Evolutionary conservation across 1,140 invertebrate species (phyloP), one percentile per base, ranked within the genome.

Genomic region (Rhizoglyphus robini): DNA sequence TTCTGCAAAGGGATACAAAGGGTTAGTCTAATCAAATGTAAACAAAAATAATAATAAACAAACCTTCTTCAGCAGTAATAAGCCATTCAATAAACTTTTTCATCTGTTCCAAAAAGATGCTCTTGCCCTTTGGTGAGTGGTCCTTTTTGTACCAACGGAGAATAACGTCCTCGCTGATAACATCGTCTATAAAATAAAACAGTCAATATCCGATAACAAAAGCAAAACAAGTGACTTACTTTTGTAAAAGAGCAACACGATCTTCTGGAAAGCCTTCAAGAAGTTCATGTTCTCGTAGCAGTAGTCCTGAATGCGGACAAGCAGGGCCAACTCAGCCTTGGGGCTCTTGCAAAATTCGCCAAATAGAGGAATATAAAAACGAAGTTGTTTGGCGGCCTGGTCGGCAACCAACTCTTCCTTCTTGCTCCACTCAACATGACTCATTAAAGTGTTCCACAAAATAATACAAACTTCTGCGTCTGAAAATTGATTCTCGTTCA

Each of bases 251-350:
- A 96, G 83, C 75, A 96, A 82, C 72, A 96, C 86, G 72, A 97
- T 94, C 79, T 96, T 96, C 73, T 92, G 90, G 83, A 96, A 97
- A 75, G 90, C 88, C 77, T 94, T 93, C 88, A 96, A 92, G 76
- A 97, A 96, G 76, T 88, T 92, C 90, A 96, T 96, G 79, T 97
- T 96, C 73, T 94, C 91, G 76, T 96, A 96, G 78, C 93, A 97
- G 78, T 88, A 97, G 74, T 96, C 92, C 78, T 96, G 93, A 70
- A 96, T 86, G 76, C 90, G 90, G 58, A 90, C 80, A 71, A 96
- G 81, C 57, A 96, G 81, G 51, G 85, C 84, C 71, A 94, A 80
- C 78, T 96, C 89, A 59, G 90, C 86, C 72, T 85, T 87, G 70
- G 85, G 84, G 68, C 83, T 86, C 71, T 72, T 73, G 68, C 88